Base-by-base conservation (phyloP, 2,113 vertebrate genomes). In the Archilochus colubris region DNA sequence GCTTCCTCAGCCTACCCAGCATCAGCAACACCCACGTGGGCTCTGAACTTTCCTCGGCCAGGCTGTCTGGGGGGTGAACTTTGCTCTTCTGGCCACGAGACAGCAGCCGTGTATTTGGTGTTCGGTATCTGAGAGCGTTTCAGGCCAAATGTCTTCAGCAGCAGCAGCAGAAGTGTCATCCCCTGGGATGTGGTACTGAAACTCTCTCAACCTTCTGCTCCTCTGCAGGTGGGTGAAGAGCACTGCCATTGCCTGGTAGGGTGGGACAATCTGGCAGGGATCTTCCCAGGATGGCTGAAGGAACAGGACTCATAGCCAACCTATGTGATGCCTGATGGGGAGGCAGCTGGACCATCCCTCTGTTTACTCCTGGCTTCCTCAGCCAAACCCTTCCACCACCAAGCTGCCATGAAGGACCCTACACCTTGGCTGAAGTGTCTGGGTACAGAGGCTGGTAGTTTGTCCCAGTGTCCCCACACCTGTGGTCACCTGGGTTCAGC, bases 11-110 rank as follows among this genome's bases (percentile, higher is more conserved):
- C 23, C 36, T 48, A 2, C 54, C 24, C 72, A 5, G 59, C 8
- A 1, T 6, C 28, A 10, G 54, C 66, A 38, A 9, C 0, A 1
- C 40, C 79, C 44, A 7, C 9, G 0, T 0, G 9, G 40, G 66
- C 74, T 73, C 85, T 44, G 82, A 69, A 43, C 78, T 25, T 16
- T 8, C 50, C 73, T 72, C 10, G 0, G 44, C 5, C 40, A 22
- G 2, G 7, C 59, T 69, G 14, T 12, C 14, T 27, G 24, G 31
- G 2, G 4, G n/a, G 31, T 13, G 62, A 40, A 86, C 94, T 95
- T 95, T 89, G 86, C 23, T 74, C 62, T 24, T 14, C 54, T 19
- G 43, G 27, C 63, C 25, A 2, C 0, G 5, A 21, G 30, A n/a
- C 46, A 69, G 38, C 2, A 12, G 14, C 6, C 12, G 19, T 1